Evolutionary conservation across 2,113 vertebrate species (phyloP).

Genomic region (Cebus imitator): DNA sequence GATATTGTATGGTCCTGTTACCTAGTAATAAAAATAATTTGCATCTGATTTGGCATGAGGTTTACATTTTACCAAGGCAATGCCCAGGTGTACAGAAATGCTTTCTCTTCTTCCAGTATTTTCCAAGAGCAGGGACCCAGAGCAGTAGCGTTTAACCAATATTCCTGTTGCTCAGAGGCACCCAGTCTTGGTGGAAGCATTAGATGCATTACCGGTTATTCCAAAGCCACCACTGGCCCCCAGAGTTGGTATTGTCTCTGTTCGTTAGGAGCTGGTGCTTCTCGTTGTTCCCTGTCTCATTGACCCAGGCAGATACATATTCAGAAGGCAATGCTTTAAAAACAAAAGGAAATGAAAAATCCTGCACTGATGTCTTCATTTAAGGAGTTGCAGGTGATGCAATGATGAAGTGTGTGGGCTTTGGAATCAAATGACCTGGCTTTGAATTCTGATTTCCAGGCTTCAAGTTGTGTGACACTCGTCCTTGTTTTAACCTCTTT

Average conservation of each 20-base stretch:
- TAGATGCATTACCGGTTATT: neutral
- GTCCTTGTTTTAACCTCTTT: neutral
- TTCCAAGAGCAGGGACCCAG: no score
- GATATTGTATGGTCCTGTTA: neutral
- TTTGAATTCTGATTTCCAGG: neutral
- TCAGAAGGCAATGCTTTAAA: neutral
- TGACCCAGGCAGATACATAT: neutral
- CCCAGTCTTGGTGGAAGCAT: neutral
- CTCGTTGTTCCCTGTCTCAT: neutral
- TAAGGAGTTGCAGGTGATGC: neutral
- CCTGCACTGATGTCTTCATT: neutral
- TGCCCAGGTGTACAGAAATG: neutral
- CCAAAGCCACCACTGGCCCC: neutral
- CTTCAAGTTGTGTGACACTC: neutral
- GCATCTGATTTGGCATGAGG: neutral
- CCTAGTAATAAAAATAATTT: constrained; percentile 29
- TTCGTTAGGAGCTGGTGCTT: neutral
- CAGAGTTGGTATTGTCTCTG: neutral
- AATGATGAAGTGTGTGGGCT: neutral
- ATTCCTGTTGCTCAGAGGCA: neutral
- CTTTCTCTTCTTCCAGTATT: neutral
- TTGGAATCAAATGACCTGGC: neutral
- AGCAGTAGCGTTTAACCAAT: neutral
- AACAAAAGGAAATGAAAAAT: neutral
- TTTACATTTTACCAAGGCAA: neutral